phyloP scores from a whole-genome alignment of 2,888 invertebrate genomes.

The Cheiracanthium punctorium region DNA sequence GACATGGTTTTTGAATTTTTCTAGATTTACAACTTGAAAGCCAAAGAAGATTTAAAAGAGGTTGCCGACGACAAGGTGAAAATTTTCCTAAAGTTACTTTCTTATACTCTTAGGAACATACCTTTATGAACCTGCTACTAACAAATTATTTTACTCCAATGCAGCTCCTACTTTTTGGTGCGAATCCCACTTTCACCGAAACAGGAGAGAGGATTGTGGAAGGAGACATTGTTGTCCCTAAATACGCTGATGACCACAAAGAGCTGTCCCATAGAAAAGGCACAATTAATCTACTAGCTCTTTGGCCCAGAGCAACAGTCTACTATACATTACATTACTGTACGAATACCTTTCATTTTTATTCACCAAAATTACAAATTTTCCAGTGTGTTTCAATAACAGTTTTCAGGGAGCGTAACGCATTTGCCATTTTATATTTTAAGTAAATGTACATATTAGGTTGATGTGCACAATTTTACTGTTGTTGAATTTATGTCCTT shows the following conservation, averaged over 20 bases:
- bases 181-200: conserved; percentile 54
- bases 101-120: too few species aligned
- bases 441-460: too few species aligned
- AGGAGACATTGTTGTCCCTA: conserved; percentile 67
- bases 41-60: conserved; percentile 45
- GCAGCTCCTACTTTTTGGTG: conserved; percentile 54
- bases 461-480: too few species aligned
- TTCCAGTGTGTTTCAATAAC: too few species aligned
- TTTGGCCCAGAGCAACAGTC: conserved; percentile 62
- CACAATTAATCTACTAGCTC: conserved; percentile 56
- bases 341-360: conserved; percentile 21
- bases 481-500: too few species aligned
- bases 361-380: too few species aligned
- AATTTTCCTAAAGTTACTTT: neutral
- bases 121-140: neutral
- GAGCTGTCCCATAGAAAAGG: conserved; percentile 63
- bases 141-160: neutral
- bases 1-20: too few species aligned
- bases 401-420: too few species aligned
- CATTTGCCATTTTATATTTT: too few species aligned
- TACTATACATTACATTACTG: conserved; percentile 65
- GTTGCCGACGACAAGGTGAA: conserved; percentile 48
- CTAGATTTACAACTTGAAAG: conserved; percentile 37
- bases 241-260: conserved; percentile 60
- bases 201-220: conserved; percentile 56